These are phyloP conservation scores for Barbus barbus DNA, from an alignment of 2,113 vertebrate species.

Conservation along the genomic window DNA sequence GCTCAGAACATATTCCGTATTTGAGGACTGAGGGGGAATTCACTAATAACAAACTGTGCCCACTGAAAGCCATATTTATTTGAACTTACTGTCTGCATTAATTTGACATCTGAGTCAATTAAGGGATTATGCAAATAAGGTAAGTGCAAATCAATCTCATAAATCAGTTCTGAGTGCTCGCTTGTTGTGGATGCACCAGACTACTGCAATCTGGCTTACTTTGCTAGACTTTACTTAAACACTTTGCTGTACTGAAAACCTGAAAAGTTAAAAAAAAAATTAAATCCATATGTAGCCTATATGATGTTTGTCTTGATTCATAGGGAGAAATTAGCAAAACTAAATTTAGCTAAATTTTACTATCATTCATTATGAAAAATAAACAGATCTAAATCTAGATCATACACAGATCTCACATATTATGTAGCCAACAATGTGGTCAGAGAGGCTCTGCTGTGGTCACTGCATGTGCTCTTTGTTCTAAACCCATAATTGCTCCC, in stretches of 20 bases:
- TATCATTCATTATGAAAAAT: neutral
- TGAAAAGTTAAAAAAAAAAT: neutral
- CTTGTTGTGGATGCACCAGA: neutral
- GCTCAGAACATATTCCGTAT: neutral
- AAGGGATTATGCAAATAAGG: neutral
- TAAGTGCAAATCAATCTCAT: neutral
- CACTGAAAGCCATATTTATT: neutral
- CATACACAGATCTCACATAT: neutral
- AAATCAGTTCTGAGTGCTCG: neutral
- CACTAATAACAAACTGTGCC: constrained; percentile 12
- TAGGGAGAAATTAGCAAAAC: neutral
- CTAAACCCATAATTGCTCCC: constrained; percentile 43
- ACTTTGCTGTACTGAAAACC: neutral
- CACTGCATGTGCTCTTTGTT: constrained; percentile 21
- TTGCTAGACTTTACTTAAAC: neutral
- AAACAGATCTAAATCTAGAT: neutral
- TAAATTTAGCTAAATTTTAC: neutral
- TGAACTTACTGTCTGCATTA: constrained; percentile 3
- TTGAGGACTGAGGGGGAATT: constrained; percentile 2
- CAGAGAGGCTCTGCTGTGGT: constrained; percentile 7
- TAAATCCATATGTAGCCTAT: neutral
- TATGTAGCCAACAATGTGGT: neutral
- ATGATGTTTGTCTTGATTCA: neutral
- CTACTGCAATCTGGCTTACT: neutral
- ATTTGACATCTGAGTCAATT: neutral